These are phyloP conservation scores for Todiramphus chloris DNA, from an alignment of 2,113 vertebrate species.

Conservation along the genomic window DNA sequence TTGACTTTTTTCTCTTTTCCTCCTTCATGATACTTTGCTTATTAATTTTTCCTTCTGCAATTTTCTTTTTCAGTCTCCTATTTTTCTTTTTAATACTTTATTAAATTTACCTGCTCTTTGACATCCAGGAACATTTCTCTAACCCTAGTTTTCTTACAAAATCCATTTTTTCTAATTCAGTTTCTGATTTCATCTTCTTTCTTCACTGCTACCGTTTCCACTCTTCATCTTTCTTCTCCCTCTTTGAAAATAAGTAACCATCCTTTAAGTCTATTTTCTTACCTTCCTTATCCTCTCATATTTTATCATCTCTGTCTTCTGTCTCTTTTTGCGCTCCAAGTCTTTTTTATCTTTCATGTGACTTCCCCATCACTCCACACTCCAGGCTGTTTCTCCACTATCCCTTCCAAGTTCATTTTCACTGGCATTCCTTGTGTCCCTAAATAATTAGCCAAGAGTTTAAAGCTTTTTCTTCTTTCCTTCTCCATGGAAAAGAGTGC, in stretches of 20 bases:
- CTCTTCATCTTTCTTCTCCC: neutral
- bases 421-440: neutral
- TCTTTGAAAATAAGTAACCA: neutral
- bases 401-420: neutral
- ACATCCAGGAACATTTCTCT: neutral
- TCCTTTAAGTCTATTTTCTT: neutral
- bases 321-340: neutral
- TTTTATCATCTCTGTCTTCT: neutral
- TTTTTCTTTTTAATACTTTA: neutral
- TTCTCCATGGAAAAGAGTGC: neutral
- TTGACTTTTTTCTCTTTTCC: neutral
- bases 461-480: neutral
- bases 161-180: neutral
- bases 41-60: neutral
- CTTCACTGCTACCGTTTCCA: neutral
- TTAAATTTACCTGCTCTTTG: neutral
- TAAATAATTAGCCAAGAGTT: neutral
- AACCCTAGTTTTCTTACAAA: neutral
- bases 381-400: neutral
- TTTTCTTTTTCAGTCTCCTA: neutral
- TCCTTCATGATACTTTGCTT: neutral
- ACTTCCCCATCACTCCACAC: neutral
- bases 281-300: neutral
- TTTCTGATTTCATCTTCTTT: neutral
- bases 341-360: neutral